Conservation (phyloP, 2,888 invertebrate species). For the Eupithecia tripunctaria region DNA sequence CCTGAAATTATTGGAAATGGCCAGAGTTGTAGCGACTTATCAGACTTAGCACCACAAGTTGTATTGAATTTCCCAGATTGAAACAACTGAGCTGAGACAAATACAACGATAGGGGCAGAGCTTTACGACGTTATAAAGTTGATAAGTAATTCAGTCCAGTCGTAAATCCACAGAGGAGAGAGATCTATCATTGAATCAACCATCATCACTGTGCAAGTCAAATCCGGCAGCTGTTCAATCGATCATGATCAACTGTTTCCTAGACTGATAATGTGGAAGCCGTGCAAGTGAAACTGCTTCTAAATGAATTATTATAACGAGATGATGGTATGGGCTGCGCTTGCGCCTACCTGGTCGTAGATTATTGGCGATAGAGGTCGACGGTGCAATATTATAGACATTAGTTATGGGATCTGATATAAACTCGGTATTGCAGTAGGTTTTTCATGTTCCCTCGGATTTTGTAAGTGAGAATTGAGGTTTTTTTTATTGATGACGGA, state of each 20-base stretch:
- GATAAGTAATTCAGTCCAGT: conserved; percentile 24
- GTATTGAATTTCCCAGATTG: conserved; percentile 35
- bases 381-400: conserved; percentile 6
- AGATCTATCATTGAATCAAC: conserved; percentile 31
- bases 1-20: conserved; percentile 42
- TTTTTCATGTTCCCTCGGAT: not conserved
- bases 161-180: conserved; percentile 36
- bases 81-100: conserved; percentile 35
- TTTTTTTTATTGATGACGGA: not conserved
- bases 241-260: conserved; percentile 33
- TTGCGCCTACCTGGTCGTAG: not conserved
- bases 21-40: conserved; percentile 41
- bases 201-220: conserved; percentile 33
- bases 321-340: conserved; percentile 20
- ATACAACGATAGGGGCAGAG: conserved; percentile 37
- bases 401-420: conserved; percentile 5
- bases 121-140: conserved; percentile 36
- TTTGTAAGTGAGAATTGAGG: not conserved
- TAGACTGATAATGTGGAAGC: conserved; percentile 22
- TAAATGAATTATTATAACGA: conserved; percentile 29
- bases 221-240: conserved; percentile 31
- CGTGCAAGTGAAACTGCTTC: conserved; percentile 25
- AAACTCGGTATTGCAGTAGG: not conserved
- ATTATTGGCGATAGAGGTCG: not conserved
- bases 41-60: conserved; percentile 35